Evolutionary conservation across 1,140 invertebrate species (phyloP), one percentile per base, ranked within the genome.

Genomic region (Scylla paramamosain): DNA sequence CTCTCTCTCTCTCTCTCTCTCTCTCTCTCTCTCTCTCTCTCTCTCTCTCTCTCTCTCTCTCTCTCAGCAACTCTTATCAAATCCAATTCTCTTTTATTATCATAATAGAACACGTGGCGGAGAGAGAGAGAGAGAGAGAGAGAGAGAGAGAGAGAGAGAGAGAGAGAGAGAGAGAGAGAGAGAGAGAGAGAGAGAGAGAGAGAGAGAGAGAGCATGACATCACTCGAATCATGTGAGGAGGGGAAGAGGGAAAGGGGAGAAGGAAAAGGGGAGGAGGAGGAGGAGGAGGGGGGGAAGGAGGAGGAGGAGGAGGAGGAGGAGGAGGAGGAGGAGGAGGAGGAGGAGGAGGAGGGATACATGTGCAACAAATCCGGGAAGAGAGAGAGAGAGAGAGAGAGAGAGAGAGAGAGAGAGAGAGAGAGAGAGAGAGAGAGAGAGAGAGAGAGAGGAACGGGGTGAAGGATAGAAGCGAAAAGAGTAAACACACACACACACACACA

Each of bases 371-470:
- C 8, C 12, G 86, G 86, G 20, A 20, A 88, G 16, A 46, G 45
- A 88, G 86, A 46, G 52, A 88, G 31, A 45, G 86, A 88, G 31
- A 32, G 86, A 88, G 86, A 88, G 86, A 32, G 31, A 88, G 45
- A 32, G 31, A 32, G 12, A 25, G 31, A 28, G 16, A 46, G 86
- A 32, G 86, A 46, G 86, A 32, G 86, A 88, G n/a, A 25, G 16
- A 28, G 25, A 25, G n/a, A 48, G 25, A 16, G 31, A 16, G 20
- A 39, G 16, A 10, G n/a, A 31, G 52, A 16, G 52, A 48, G 7
- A 31, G 91, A 88, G 0, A 88, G 86, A 32, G 1, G 20, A 32
- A 16, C 14, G 29, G 29, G 29, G 29, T 3, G 48, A 10, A 32
- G 52, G 52, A 16, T 25, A 59, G 7, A 16, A 14, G 14, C 1